Conservation (phyloP, 2,797 vertebrate genomes). For the Aselliscus stoliczkanus region DNA sequence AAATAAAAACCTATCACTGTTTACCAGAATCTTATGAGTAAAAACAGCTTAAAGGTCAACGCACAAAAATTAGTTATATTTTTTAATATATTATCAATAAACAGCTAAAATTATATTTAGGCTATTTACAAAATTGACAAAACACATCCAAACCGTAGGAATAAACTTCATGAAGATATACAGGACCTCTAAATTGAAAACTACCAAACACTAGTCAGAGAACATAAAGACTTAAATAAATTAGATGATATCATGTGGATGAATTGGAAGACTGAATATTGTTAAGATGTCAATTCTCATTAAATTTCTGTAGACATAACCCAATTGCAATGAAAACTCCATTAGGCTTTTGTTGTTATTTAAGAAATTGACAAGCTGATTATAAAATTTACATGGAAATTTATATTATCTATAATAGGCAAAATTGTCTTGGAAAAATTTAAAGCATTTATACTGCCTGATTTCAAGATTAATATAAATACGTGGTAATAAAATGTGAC, state of each 20-base stretch:
- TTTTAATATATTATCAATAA: background rate
- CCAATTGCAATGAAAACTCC: background rate
- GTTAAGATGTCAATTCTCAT: background rate
- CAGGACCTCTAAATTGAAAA: background rate
- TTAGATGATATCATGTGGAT: background rate
- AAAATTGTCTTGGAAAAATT: background rate
- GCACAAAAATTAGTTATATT: background rate
- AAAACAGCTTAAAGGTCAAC: background rate
- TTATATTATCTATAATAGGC: background rate
- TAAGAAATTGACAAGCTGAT: background rate
- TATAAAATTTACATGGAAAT: background rate
- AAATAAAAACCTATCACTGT: background rate
- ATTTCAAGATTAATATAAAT: slow-evolving; percentile 41
- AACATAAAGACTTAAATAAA: background rate
- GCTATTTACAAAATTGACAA: background rate
- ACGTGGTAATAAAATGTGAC: background rate
- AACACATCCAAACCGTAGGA: background rate
- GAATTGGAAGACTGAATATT: background rate
- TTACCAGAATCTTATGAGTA: background rate
- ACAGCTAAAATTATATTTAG: background rate
- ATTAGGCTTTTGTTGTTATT: background rate
- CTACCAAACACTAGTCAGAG: background rate
- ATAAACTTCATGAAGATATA: background rate
- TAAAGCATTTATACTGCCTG: background rate
- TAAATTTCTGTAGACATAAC: background rate